Conservation (phyloP, 2,113 vertebrate genomes). For the Leiothrix lutea region DNA sequence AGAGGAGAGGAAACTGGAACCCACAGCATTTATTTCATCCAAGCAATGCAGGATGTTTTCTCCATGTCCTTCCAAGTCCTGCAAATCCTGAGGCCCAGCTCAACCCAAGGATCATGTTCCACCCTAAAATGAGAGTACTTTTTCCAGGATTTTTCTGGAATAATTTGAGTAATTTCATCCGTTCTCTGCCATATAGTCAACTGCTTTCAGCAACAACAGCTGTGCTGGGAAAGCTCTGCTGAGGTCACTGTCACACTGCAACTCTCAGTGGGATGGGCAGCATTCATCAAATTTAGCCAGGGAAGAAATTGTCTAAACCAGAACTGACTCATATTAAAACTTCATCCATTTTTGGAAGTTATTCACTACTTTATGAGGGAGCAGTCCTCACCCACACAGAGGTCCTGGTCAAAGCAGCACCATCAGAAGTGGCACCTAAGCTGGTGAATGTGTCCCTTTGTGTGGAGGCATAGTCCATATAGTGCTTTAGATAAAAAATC, state of each 20-base stretch:
- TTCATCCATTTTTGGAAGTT: background rate
- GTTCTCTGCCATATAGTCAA: background rate
- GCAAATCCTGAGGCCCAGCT: background rate
- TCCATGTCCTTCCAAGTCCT: background rate
- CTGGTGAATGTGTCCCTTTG: background rate
- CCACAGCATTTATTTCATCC: background rate
- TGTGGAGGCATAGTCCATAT: background rate
- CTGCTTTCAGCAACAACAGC: background rate
- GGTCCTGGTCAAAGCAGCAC: background rate
- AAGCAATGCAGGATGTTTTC: background rate
- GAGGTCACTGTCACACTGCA: background rate
- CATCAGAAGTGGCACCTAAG: background rate
- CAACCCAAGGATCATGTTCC: background rate
- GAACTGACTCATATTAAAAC: background rate
- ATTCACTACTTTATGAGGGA: background rate
- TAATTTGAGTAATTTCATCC: background rate
- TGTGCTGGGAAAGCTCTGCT: background rate
- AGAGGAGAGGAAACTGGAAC: background rate
- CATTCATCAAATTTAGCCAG: background rate
- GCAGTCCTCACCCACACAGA: background rate
- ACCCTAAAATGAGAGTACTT: background rate
- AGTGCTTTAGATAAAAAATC: background rate
- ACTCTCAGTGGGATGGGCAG: background rate
- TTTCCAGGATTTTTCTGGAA: background rate
- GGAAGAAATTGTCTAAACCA: background rate